A percentile compares a stretch with the other conserved stretches of the same genome.
These are phyloP conservation scores for Pollachius pollachius DNA, from an alignment of 2,113 vertebrate genomes.

Conservation along the genomic window DNA sequence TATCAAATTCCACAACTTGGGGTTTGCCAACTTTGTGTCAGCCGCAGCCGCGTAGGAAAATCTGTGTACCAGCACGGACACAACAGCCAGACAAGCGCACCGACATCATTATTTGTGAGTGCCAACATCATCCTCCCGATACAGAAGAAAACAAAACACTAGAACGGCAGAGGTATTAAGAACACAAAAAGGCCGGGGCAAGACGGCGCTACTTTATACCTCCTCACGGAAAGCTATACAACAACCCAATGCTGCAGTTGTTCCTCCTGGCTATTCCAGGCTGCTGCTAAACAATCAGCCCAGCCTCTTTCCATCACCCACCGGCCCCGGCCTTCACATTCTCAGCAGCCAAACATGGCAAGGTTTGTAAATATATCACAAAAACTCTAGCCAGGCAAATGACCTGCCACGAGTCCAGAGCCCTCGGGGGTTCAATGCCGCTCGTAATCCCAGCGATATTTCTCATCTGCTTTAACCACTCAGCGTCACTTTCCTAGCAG, in stretches of 20 bases:
- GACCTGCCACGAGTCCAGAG: conserved; percentile 45
- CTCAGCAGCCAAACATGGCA: conserved; percentile 14
- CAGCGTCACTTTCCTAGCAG: conserved; percentile 28
- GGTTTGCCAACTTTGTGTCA: neutral
- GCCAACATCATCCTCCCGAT: neutral
- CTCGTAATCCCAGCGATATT: conserved; percentile 41
- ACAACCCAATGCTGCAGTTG: neutral
- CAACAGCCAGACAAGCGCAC: neutral
- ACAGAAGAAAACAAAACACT: too few relatives aligned
- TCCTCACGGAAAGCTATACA: too few relatives aligned
- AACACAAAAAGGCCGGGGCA: too few relatives aligned
- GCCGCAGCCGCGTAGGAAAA: neutral
- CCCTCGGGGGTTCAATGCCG: conserved; percentile 38
- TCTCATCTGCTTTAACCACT: conserved; percentile 44
- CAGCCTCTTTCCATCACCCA: neutral
- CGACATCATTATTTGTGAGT: conserved; percentile 8
- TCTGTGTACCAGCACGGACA: neutral
- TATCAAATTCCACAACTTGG: neutral
- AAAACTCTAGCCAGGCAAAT: conserved; percentile 41
- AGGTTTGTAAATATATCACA: conserved; percentile 46
- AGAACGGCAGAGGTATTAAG: too few relatives aligned
- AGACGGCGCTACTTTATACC: too few relatives aligned
- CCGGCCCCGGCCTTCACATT: conserved; percentile 14
- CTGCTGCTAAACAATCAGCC: conserved; percentile 25
- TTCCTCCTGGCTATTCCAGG: conserved; percentile 21